A percentile compares a stretch with the other conserved stretches of the same genome.
Evolutionary conservation across 2,888 invertebrate species (phyloP).

Genomic region (Autographa pulchrina): DNA sequence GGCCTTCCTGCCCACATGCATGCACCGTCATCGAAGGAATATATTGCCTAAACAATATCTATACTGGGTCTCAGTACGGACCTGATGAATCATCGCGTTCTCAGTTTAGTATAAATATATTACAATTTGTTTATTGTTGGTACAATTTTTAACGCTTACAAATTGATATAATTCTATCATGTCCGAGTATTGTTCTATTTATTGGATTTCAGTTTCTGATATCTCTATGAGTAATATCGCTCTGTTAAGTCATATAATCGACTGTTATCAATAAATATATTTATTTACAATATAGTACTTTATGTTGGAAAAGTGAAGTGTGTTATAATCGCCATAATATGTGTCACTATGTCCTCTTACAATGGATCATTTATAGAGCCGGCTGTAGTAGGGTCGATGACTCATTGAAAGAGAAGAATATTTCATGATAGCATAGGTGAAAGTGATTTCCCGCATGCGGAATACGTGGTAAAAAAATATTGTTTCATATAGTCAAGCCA

Average conservation of each 20-base stretch:
- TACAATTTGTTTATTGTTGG: conserved; percentile 5
- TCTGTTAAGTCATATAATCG: conserved; percentile 1
- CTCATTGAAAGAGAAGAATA: background rate
- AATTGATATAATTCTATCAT: background rate
- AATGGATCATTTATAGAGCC: background rate
- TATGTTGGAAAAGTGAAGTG: background rate
- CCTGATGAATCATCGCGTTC: conserved; percentile 27
- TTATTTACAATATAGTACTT: background rate
- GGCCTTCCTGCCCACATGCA: background rate
- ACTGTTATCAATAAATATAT: conserved; percentile 4
- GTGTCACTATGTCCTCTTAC: background rate
- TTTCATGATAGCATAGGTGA: background rate
- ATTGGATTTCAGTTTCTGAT: too few species aligned
- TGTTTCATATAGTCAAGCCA: background rate
- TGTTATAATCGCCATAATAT: background rate
- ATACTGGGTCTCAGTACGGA: conserved; percentile 20
- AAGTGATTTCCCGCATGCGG: background rate
- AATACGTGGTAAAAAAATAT: background rate
- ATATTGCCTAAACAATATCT: conserved; percentile 33
- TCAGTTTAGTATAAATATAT: conserved; percentile 10
- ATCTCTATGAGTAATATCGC: background rate
- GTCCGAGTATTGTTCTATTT: background rate
- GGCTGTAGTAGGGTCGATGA: background rate
- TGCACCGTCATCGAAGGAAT: conserved; percentile 22
- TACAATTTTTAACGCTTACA: background rate